Conservation (phyloP, 2,888 invertebrate genomes). For the Melanostoma mellinum region DNA sequence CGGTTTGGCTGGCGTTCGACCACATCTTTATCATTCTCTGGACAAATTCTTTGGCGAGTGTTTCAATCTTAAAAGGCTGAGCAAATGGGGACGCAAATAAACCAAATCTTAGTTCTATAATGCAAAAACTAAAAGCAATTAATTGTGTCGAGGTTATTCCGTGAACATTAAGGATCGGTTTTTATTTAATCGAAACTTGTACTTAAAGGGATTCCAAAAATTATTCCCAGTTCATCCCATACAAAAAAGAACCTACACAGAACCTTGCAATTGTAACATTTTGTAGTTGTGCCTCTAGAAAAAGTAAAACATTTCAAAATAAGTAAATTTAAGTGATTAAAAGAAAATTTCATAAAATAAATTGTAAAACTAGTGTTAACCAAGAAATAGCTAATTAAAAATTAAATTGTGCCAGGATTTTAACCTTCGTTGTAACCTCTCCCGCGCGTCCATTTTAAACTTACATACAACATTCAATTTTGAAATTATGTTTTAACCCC, state of each 20-base stretch:
- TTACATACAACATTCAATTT: constrained; percentile 17
- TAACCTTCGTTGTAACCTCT: constrained; percentile 32
- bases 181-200: constrained; percentile 54
- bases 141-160: constrained; percentile 43
- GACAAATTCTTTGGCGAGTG: constrained; percentile 89
- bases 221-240: constrained; percentile 41
- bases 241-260: constrained; percentile 25
- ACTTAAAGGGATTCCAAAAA: constrained; percentile 60
- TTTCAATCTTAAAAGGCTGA: constrained; percentile 78
- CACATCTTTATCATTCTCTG: constrained; percentile 94
- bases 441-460: constrained; percentile 11
- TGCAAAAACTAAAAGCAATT: constrained; percentile 14
- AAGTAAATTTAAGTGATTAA: constrained; percentile 50
- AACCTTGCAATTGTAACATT: constrained; percentile 3
- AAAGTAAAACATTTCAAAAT: constrained; percentile 49
- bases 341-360: constrained; percentile 10
- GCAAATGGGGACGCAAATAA: constrained; percentile 70
- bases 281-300: constrained; percentile 74
- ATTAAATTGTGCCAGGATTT: constrained; percentile 63
- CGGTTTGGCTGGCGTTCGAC: constrained; percentile 90
- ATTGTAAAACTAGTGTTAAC: constrained; percentile 45
- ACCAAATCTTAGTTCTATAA: constrained; percentile 48
- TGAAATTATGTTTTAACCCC: constrained; percentile 34
- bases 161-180: constrained; percentile 55
- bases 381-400: constrained; percentile 23